These are phyloP conservation scores for Melanogrammus aeglefinus DNA, from an alignment of 2,797 vertebrate genomes.

Conservation along the genomic window DNA sequence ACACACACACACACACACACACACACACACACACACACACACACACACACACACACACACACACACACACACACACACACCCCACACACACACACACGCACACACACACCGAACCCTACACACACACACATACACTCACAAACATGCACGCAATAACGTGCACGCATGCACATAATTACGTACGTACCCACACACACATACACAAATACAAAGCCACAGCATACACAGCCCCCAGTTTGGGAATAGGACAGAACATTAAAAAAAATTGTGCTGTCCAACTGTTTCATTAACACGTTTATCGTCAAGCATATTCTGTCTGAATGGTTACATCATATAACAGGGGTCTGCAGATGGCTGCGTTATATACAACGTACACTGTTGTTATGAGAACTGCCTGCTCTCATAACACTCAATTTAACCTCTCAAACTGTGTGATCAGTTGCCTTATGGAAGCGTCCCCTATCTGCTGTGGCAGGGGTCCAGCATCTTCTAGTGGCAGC, in stretches of 20 bases:
- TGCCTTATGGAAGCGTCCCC: neutral
- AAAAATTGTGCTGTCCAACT: neutral
- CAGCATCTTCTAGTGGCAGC: neutral
- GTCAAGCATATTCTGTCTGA: neutral
- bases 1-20: too few relatives aligned
- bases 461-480: neutral
- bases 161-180: too few relatives aligned
- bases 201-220: neutral
- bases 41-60: neutral
- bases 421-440: neutral
- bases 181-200: neutral
- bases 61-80: neutral
- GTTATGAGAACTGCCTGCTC: neutral
- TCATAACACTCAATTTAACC: neutral
- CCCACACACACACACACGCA: neutral
- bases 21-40: neutral
- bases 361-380: neutral
- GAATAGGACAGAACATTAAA: neutral
- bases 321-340: neutral
- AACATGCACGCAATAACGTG: neutral
- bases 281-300: neutral
- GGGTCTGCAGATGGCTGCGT: neutral
- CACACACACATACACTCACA: too few relatives aligned
- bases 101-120: too few relatives aligned
- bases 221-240: neutral